A percentile compares a stretch with the other conserved stretches of the same genome.
These are phyloP conservation scores for Pachypsylla venusta DNA, from an alignment of 1,140 invertebrate species.

Conservation along the genomic window DNA sequence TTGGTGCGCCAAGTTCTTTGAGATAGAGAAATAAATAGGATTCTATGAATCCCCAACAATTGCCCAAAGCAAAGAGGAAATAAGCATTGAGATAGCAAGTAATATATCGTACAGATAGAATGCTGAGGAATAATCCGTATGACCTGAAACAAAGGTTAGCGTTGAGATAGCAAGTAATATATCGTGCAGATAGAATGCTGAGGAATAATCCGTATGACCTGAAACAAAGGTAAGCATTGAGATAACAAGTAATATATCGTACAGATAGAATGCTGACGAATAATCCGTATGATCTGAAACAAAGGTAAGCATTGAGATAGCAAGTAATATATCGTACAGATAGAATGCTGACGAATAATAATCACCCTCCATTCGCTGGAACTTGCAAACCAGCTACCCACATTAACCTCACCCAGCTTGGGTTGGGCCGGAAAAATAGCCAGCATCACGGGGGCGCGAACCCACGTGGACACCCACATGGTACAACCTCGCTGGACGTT, in stretches of 20 bases:
- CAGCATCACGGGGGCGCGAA: too few species aligned
- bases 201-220: conserved; percentile 40
- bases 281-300: conserved; percentile 55
- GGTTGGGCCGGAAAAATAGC: too few species aligned
- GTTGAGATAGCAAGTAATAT: conserved; percentile 48
- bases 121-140: conserved; percentile 60
- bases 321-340: conserved; percentile 49
- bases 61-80: conserved; percentile 60
- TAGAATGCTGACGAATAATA: conserved; percentile 65
- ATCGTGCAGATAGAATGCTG: conserved; percentile 59
- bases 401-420: too few species aligned
- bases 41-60: conserved; percentile 72
- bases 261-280: conserved; percentile 58
- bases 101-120: conserved; percentile 59
- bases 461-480: too few species aligned
- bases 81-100: conserved; percentile 46
- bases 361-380: too few species aligned
- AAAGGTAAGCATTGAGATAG: conserved; percentile 46
- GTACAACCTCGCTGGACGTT: too few species aligned
- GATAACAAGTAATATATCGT: conserved; percentile 48
- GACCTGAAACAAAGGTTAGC: conserved; percentile 40
- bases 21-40: conserved; percentile 71
- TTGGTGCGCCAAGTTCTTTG: conserved; percentile 59
- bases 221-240: conserved; percentile 40
- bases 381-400: too few species aligned